Evolutionary conservation across 1,140 invertebrate species (phyloP), one percentile per base, ranked within the genome.

Genomic region (Euura lappo): DNA sequence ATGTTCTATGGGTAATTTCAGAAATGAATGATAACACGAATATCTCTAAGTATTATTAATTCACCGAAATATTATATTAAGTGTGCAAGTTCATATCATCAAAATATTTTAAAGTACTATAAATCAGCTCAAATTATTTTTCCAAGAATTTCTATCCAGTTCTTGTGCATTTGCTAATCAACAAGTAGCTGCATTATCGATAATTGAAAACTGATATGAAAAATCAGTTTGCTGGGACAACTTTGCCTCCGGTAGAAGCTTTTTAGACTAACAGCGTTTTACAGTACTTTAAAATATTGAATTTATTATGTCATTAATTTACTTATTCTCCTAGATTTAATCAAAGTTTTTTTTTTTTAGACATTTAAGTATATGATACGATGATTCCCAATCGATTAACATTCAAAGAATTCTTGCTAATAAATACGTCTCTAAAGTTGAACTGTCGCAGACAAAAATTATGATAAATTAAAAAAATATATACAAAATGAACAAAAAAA

Each of bases 371-470:
- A 60, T 60, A 60, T 60, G 10, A 60, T 60, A 11, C 72, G 70
- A 72, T 77, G 74, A 79, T 79, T 71, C 77, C 78, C 76, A 79
- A 83, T 85, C 80, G 72, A 82, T 85, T 84, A 81, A 84, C 80
- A 79, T 75, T 71, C 13, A 70, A 47, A 81, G 75, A 77, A 65
- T 79, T 83, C 46, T 76, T 81, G 79, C 72, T 83, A 82, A 81
- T 84, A 82, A 85, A 82, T 83, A 79, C 72, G 79, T 76, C 80
- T 82, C 80, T 79, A 82, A 80, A 79, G 80, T 83, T 84, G 81
- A 85, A 77, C 80, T 73, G 79, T 80, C 79, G 82, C 76, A 78
- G 77, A 83, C 73, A 80, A 78, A n/a, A 67, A 75, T 71, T 69
- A 79, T 78, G 76, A 72, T 28, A 1, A 28, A 28, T 28, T 72